These are phyloP conservation scores for Drosophila cognata DNA, from an alignment of 2,888 invertebrate genomes.

Conservation along the genomic window DNA sequence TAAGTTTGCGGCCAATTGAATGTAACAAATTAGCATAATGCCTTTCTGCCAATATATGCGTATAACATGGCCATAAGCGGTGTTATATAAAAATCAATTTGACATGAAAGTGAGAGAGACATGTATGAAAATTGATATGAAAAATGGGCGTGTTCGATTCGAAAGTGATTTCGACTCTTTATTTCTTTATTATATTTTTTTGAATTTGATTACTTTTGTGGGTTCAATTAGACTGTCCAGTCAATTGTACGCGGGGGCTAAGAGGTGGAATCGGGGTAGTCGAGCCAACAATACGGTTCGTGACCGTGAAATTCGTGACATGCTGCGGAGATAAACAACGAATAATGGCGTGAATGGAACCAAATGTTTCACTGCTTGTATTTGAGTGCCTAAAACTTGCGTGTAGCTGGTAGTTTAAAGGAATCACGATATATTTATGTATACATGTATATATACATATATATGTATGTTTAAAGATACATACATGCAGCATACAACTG, in stretches of 20 bases:
- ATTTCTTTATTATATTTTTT: not conserved
- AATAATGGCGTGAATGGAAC: constrained; percentile 49
- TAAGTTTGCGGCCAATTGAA: constrained; percentile 31
- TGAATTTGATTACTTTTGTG: constrained; percentile 27
- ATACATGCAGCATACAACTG: constrained; percentile 13
- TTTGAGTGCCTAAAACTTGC: constrained; percentile 28
- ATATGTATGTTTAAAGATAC: not conserved
- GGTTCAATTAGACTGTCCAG: constrained; percentile 46
- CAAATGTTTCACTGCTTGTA: constrained; percentile 33
- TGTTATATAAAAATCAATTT: constrained; percentile 67
- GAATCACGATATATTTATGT: constrained; percentile 39
- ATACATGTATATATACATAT: not conserved
- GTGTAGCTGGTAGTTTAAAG: constrained; percentile 40
- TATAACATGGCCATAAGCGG: constrained; percentile 65
- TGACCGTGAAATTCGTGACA: constrained; percentile 75
- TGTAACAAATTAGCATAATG: constrained; percentile 69
- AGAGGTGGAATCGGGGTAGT: constrained; percentile 13
- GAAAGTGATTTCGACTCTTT: constrained; percentile 65
- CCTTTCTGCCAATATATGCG: constrained; percentile 64
- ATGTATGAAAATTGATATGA: constrained; percentile 27
- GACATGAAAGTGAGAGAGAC: constrained; percentile 68
- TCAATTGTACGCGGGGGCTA: constrained; percentile 9
- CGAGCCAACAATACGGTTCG: constrained; percentile 50
- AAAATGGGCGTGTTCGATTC: constrained; percentile 72
- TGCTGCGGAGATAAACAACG: constrained; percentile 40